phyloP scores from a whole-genome alignment of 2,888 invertebrate species.

The Pherbina coryleti region DNA sequence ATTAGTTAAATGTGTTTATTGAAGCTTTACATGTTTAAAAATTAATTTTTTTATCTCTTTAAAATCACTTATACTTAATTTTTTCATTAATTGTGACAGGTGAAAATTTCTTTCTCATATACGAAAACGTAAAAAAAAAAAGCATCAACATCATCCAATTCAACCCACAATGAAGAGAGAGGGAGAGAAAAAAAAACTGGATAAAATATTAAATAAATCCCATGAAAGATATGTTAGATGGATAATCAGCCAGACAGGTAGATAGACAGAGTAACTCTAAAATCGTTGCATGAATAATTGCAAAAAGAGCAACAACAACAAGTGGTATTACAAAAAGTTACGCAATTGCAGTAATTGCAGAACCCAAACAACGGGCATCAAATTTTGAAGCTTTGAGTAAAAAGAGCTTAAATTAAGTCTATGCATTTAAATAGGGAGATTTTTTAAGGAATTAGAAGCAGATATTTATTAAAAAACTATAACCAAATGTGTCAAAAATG shows the following conservation, averaged over 20 bases:
- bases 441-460: no score
- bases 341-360: neutral
- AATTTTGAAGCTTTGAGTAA: no score
- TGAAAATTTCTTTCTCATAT: neutral
- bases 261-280: neutral
- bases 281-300: neutral
- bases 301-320: neutral
- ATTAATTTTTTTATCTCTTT: neutral
- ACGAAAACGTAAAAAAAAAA: neutral
- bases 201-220: conserved; percentile 31
- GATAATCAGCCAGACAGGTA: neutral
- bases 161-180: neutral
- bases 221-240: neutral
- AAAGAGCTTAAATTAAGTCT: no score
- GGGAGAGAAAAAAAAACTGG: conserved; percentile 8
- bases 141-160: neutral
- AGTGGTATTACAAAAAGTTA: neutral
- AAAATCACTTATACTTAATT: neutral
- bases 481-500: no score
- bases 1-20: neutral
- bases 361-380: neutral
- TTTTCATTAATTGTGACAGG: neutral
- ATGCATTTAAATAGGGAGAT: no score
- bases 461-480: no score
- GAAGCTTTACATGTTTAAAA: neutral